A percentile compares a stretch with the other conserved stretches of the same genome.
These are phyloP conservation scores for Eriosoma lanigerum DNA, from an alignment of 1,140 invertebrate species.

Conservation along the genomic window DNA sequence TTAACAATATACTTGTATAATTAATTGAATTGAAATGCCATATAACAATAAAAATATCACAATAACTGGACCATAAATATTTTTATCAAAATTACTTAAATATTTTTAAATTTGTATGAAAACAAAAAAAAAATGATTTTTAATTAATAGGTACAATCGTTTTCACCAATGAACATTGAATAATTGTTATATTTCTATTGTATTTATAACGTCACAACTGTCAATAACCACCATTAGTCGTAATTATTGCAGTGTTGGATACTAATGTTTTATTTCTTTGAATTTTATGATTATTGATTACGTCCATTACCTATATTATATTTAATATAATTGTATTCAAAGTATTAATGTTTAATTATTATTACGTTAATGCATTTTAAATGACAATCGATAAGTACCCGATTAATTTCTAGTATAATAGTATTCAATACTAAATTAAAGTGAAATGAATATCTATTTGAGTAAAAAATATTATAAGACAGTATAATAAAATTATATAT, in stretches of 20 bases:
- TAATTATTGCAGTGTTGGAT: conserved; percentile 19
- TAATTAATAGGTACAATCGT: conserved; percentile 7
- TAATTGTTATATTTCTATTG: conserved; percentile 38
- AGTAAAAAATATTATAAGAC: no score
- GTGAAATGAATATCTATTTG: no score
- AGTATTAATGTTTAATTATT: not conserved
- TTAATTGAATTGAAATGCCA: no score
- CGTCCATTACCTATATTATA: not conserved
- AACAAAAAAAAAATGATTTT: conserved; percentile 8
- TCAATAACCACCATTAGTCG: conserved; percentile 13
- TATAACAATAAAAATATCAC: no score
- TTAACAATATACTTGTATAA: no score
- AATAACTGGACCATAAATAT: not conserved
- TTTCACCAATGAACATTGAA: conserved; percentile 34
- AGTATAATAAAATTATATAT: no score
- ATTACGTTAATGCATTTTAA: no score
- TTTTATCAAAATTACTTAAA: not conserved
- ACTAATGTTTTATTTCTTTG: conserved; percentile 20
- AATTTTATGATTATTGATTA: not conserved
- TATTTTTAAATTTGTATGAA: not conserved
- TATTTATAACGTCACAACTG: conserved; percentile 1
- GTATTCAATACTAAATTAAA: no score
- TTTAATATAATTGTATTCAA: conserved; percentile 1
- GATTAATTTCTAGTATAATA: no score
- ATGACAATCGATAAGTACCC: no score